These are phyloP conservation scores for Drosophila conformis DNA, from an alignment of 2,888 invertebrate species.

Conservation along the genomic window DNA sequence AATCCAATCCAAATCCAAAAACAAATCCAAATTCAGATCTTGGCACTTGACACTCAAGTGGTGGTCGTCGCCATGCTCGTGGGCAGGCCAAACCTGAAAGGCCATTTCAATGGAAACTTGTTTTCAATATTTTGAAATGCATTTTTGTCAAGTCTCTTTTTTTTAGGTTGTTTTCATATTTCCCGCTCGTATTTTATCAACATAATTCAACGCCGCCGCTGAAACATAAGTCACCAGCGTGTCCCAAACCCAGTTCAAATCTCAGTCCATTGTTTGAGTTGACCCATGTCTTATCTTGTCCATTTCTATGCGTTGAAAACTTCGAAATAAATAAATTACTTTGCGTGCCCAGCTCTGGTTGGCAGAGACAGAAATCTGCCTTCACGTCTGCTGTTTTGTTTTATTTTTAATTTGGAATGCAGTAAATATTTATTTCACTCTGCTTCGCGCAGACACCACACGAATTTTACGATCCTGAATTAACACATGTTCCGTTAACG, in stretches of 20 bases:
- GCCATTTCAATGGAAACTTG: constrained; percentile 58
- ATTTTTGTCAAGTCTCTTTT: constrained; percentile 43
- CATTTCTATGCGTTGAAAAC: constrained; percentile 40
- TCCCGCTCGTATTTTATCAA: constrained; percentile 64
- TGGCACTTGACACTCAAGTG: constrained; percentile 72
- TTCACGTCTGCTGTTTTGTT: constrained; percentile 49
- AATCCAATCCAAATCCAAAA: constrained; percentile 4
- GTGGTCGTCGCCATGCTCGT: constrained; percentile 14
- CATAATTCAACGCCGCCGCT: constrained; percentile 45
- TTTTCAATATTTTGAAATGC: constrained; percentile 67
- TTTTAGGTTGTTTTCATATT: constrained; percentile 51
- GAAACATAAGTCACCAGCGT: constrained; percentile 51
- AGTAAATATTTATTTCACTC: constrained; percentile 66
- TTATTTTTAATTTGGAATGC: constrained; percentile 65
- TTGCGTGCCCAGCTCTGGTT: constrained; percentile 26
- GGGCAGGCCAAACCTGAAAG: constrained; percentile 10
- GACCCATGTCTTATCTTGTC: constrained; percentile 67
- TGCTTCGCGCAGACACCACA: constrained; percentile 29
- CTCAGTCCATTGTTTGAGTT: constrained; percentile 9
- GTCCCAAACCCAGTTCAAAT: constrained; percentile 5
- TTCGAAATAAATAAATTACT: constrained; percentile 67
- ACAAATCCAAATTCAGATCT: constrained; percentile 5
- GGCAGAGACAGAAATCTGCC: not conserved
- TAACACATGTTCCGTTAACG: constrained; percentile 73
- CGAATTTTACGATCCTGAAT: constrained; percentile 67